phyloP scores from a whole-genome alignment of 2,888 invertebrate species.

The Drosophila pegasa region DNA sequence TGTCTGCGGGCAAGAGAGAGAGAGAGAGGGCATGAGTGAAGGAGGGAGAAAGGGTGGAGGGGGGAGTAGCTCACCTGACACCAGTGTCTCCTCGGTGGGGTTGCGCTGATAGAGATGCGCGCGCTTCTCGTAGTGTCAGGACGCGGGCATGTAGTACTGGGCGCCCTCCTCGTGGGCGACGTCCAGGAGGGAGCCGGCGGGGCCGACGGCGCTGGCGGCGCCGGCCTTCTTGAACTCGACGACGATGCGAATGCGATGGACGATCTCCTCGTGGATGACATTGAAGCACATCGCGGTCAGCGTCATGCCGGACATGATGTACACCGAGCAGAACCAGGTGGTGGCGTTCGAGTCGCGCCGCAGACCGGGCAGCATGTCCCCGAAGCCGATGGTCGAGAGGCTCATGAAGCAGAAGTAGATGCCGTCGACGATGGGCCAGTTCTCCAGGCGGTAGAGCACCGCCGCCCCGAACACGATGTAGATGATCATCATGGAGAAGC shows the following conservation, averaged over 20 bases:
- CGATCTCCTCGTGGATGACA: constrained; percentile 94
- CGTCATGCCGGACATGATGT: constrained; percentile 94
- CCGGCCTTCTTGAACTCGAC: constrained; percentile 83
- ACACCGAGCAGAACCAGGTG: constrained; percentile 95
- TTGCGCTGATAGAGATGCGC: constrained; percentile 86
- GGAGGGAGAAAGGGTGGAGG: background rate
- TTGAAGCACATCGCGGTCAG: constrained; percentile 96
- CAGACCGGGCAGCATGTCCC: constrained; percentile 92
- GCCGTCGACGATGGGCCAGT: constrained; percentile 95
- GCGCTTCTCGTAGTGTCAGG: constrained; percentile 84
- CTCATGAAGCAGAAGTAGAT: constrained; percentile 98
- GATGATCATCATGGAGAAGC: constrained; percentile 94
- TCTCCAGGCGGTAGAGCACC: constrained; percentile 94
- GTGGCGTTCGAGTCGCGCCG: constrained; percentile 87
- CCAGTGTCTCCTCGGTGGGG: constrained; percentile 87
- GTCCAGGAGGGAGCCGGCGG: constrained; percentile 60
- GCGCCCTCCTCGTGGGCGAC: constrained; percentile 73
- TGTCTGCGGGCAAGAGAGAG: constrained; percentile 79
- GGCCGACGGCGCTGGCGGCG: constrained; percentile 14
- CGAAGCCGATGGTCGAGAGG: constrained; percentile 96
- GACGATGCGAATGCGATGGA: constrained; percentile 91
- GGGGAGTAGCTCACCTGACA: constrained; percentile 83
- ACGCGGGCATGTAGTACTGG: constrained; percentile 80
- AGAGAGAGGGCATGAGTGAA: background rate
- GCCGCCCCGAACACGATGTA: constrained; percentile 96